Conservation (phyloP, 2,113 vertebrate species). For the Sphyrna mokarran region DNA sequence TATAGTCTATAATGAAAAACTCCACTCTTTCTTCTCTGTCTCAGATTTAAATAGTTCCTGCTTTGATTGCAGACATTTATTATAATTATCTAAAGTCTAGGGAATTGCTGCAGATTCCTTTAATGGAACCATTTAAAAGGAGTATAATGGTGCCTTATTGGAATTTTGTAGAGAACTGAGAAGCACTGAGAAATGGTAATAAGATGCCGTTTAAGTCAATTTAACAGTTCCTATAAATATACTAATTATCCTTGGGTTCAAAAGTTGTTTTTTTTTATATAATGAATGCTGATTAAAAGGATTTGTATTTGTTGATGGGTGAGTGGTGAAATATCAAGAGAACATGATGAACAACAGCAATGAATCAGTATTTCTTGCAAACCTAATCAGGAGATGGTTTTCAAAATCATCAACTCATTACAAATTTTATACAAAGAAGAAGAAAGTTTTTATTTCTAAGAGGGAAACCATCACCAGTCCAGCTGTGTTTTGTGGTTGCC, state of each 20-base stretch:
- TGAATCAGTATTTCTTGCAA: slow-evolving; percentile 8
- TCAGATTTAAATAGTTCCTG: slow-evolving; percentile 67
- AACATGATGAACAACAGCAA: background rate
- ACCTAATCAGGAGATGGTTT: background rate
- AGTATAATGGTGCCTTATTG: slow-evolving; percentile 84
- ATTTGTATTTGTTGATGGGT: slow-evolving; percentile 16
- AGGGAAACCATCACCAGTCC: background rate
- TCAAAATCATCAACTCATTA: background rate
- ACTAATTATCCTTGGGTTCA: slow-evolving; percentile 41
- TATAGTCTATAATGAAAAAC: slow-evolving; percentile 72
- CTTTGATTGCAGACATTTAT: slow-evolving; percentile 88
- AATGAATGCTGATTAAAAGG: slow-evolving; percentile 31
- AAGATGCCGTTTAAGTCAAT: slow-evolving; percentile 54
- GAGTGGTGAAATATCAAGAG: background rate
- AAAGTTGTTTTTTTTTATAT: slow-evolving; percentile 40
- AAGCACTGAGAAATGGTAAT: slow-evolving; percentile 51
- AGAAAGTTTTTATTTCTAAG: background rate
- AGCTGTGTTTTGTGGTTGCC: background rate
- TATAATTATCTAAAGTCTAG: slow-evolving; percentile 83
- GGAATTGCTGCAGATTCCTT: slow-evolving; percentile 62
- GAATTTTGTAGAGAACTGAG: slow-evolving; percentile 63
- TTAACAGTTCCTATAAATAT: slow-evolving; percentile 41
- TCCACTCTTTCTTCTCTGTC: slow-evolving; percentile 42
- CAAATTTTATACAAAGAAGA: background rate
- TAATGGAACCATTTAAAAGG: slow-evolving; percentile 80